Evolutionary conservation across 2,888 invertebrate species (phyloP), one percentile per base, ranked within the genome.

Genomic region (Melinaea marsaeus): DNA sequence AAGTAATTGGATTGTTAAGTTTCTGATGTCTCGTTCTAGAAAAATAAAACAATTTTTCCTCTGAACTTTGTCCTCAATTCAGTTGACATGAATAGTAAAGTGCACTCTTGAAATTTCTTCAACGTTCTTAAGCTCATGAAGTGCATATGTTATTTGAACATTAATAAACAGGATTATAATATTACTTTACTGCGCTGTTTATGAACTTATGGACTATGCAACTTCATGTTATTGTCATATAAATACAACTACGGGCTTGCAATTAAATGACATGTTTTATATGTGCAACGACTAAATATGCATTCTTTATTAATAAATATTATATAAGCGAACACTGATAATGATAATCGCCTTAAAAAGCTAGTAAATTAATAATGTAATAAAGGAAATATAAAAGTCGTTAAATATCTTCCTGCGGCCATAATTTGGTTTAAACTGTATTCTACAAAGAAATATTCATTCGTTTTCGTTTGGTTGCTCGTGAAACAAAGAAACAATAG

Each of bases 1-100:
- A 79, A 82, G 80, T 85, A 85, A 86, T 86, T 86, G 86, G 86
- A 86, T 87, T 84, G 84, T 85, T 83, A 82, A 76, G 78, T 77
- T 71, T 74, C 75, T 74, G 71, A 76, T 79, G 75, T 78, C 75
- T 75, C 72, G 70, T 75, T 75, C 61, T 60, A 51, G 58, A 75
- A 72, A 76, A 81, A 81, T 84, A 79, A 78, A 81, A 82, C 64
- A 66, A 65, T 67, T 69, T 66, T 60, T 51, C 13, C 13, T 47
- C 58, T 55, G 33, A 64, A 61, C 55, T 61, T 57, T 59, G 58
- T 51, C 62, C 48, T 58, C 34, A 63, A 61, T 63, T 63, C 62
- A 66, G 64, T 63, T 64, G 58, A 63, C 59, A 59, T 66, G 42
- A 59, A 45, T 65, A 64, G 37, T 57, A 42, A 68, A 64, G 65